phyloP scores from a whole-genome alignment of 2,888 invertebrate genomes.

The Drosophila pegasa region DNA sequence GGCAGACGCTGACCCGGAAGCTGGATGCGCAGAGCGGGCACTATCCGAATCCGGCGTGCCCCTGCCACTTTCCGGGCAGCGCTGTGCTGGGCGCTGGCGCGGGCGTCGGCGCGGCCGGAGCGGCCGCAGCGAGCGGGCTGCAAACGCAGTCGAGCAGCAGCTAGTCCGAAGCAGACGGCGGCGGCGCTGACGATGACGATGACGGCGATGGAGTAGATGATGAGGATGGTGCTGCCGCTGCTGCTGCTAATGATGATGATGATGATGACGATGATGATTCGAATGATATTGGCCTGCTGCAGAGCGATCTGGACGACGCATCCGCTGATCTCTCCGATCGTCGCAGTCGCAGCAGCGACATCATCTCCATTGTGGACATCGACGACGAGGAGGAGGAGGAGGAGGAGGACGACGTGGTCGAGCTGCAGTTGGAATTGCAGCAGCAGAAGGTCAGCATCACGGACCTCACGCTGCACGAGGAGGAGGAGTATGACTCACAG shows the following conservation, averaged over 20 bases:
- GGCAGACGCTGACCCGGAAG: conserved; percentile 84
- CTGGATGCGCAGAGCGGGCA: conserved; percentile 78
- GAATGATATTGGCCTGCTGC: conserved; percentile 6
- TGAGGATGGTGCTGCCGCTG: conserved; percentile 13
- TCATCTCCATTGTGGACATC: conserved; percentile 68
- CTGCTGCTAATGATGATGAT: background rate
- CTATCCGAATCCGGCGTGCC: conserved; percentile 79
- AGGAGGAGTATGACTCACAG: conserved; percentile 58
- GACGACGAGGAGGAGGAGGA: conserved; percentile 56
- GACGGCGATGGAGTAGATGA: conserved; percentile 14
- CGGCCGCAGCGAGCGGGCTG: conserved; percentile 67
- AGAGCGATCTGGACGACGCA: conserved; percentile 32
- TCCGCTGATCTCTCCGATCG: background rate
- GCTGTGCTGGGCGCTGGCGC: conserved; percentile 2
- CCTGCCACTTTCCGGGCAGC: conserved; percentile 81
- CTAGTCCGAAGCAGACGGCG: conserved; percentile 76
- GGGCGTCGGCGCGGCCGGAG: conserved; percentile 14
- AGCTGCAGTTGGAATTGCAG: conserved; percentile 21
- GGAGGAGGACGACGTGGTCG: conserved; percentile 29
- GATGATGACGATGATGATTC: conserved; percentile 11
- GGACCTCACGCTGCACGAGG: conserved; percentile 40
- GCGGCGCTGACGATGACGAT: conserved; percentile 32
- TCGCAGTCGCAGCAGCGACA: conserved; percentile 44
- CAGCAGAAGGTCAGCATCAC: conserved; percentile 23
- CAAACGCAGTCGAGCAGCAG: conserved; percentile 80